These are phyloP conservation scores for Otolemur garnettii DNA, from an alignment of 2,113 vertebrate genomes.

Conservation along the genomic window DNA sequence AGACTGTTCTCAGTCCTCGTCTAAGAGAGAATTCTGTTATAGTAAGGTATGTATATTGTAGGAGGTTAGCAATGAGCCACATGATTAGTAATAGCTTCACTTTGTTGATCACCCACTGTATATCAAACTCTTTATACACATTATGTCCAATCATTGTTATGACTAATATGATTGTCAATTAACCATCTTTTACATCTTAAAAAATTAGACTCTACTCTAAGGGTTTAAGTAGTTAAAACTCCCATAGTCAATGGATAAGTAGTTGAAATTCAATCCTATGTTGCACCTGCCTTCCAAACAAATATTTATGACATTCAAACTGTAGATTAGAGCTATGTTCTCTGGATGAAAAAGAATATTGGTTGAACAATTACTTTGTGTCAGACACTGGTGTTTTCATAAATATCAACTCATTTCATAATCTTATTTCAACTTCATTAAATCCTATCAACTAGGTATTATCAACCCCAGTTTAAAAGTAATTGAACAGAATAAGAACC, in stretches of 20 bases:
- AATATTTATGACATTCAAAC: not conserved
- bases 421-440: not conserved
- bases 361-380: not conserved
- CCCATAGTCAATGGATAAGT: not conserved
- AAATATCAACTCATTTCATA: not conserved
- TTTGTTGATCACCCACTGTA: not conserved
- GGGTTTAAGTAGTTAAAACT: conserved; percentile 17
- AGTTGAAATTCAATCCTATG: not conserved
- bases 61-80: not conserved
- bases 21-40: not conserved
- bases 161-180: not conserved
- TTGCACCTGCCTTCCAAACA: not conserved
- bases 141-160: not conserved
- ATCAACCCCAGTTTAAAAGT: not conserved
- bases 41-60: not conserved
- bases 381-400: not conserved
- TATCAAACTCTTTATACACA: not conserved
- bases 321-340: not conserved
- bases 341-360: not conserved
- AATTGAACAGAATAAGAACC: not conserved
- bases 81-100: not conserved
- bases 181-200: not conserved
- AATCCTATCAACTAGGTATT: not conserved
- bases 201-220: not conserved
- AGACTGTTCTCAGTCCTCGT: not conserved